phyloP scores from a whole-genome alignment of 2,113 vertebrate species.

The Rhinichthys klamathensis region DNA sequence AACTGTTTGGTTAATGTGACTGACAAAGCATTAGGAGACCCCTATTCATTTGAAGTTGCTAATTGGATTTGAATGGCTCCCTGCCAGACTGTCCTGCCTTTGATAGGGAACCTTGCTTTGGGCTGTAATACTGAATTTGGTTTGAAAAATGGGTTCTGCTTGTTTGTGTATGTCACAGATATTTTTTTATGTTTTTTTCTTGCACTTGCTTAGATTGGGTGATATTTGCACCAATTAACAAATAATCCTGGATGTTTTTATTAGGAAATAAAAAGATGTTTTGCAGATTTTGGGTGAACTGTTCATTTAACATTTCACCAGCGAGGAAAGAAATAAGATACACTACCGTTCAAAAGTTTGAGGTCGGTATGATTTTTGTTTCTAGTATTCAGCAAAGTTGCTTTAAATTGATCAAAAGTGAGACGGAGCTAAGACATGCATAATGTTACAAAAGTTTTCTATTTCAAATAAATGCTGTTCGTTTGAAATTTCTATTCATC shows the following conservation, averaged over 20 bases:
- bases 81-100: not conserved
- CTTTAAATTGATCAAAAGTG: not conserved
- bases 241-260: not conserved
- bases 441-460: not conserved
- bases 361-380: not conserved
- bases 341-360: not conserved
- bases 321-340: not conserved
- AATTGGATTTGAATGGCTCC: slow-evolving; percentile 1
- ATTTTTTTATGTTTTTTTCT: too few relatives aligned
- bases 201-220: not conserved
- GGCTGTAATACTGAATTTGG: not conserved
- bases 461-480: not conserved
- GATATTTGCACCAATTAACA: not conserved
- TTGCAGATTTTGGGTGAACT: not conserved
- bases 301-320: not conserved
- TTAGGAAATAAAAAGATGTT: not conserved
- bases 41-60: slow-evolving; percentile 9
- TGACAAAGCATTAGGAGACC: slow-evolving; percentile 7
- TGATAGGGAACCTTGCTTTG: not conserved
- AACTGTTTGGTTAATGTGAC: slow-evolving; percentile 1
- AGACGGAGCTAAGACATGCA: not conserved
- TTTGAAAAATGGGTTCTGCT: not conserved
- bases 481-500: not conserved
- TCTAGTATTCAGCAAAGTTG: not conserved
- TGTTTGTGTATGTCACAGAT: not conserved